These are phyloP conservation scores for Cephus cinctus DNA, from an alignment of 1,140 invertebrate species.

Conservation along the genomic window DNA sequence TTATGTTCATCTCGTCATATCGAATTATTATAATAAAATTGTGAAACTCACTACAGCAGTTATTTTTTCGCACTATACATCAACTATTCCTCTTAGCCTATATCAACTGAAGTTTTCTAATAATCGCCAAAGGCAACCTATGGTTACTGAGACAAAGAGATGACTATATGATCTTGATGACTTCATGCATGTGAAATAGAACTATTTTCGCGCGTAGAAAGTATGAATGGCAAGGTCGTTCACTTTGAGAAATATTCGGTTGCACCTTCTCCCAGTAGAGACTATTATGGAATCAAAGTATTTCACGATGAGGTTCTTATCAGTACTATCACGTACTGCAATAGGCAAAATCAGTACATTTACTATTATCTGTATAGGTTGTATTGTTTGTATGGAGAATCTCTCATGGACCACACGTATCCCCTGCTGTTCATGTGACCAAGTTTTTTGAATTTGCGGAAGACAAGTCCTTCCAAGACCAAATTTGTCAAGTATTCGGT, in stretches of 20 bases:
- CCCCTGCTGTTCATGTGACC: slow-evolving; percentile 28
- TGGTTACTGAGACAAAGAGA: no score
- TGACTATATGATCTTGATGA: no score
- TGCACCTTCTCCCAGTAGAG: slow-evolving; percentile 50
- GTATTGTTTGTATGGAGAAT: slow-evolving; percentile 52
- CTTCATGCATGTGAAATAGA: no score
- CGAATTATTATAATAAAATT: slow-evolving; percentile 55
- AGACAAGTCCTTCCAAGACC: slow-evolving; percentile 38
- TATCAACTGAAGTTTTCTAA: no score
- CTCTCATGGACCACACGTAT: slow-evolving; percentile 47
- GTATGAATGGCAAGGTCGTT: slow-evolving; percentile 26
- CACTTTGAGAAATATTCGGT: slow-evolving; percentile 49
- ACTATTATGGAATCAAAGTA: slow-evolving; percentile 50
- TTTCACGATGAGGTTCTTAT: slow-evolving; percentile 29
- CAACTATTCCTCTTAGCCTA: neutral
- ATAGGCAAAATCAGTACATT: slow-evolving; percentile 1
- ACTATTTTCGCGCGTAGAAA: no score
- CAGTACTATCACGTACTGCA: neutral
- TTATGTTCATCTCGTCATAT: slow-evolving; percentile 57
- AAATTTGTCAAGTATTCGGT: slow-evolving; percentile 46
- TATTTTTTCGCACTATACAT: slow-evolving; percentile 4
- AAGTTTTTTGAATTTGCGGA: slow-evolving; percentile 36
- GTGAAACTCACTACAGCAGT: slow-evolving; percentile 36
- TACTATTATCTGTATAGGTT: slow-evolving; percentile 33
- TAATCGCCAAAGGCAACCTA: no score